Evolutionary conservation across 2,797 vertebrate genomes (phyloP).

Genomic region (Pyrocephalus nanus): DNA sequence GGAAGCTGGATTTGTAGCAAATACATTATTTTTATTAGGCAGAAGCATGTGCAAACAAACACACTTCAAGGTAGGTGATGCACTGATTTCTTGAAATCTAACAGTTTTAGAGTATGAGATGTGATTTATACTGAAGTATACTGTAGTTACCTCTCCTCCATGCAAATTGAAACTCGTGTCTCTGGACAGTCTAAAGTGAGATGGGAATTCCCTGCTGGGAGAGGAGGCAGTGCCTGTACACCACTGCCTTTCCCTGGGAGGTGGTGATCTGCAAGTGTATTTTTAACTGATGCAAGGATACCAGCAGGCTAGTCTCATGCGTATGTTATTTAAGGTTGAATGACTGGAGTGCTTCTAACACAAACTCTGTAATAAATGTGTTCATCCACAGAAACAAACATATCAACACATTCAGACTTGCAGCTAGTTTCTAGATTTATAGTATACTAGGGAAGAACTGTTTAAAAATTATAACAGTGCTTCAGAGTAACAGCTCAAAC

Average conservation of each 20-base stretch:
- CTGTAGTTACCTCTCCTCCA: neutral
- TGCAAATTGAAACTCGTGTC: neutral
- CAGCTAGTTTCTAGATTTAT: neutral
- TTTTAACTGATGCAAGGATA: constrained; percentile 56
- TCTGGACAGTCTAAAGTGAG: neutral
- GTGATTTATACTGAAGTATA: neutral
- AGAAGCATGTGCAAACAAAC: neutral
- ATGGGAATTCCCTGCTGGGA: neutral
- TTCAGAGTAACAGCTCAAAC: neutral
- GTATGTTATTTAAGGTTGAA: constrained; percentile 49
- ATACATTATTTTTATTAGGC: neutral
- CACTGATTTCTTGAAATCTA: neutral
- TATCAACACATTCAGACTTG: neutral
- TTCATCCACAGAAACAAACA: constrained; percentile 34
- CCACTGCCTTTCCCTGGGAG: neutral
- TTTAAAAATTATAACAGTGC: neutral
- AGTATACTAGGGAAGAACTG: neutral
- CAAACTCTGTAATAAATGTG: neutral
- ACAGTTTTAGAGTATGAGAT: neutral
- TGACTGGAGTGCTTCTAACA: constrained; percentile 44
- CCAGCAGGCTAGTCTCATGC: constrained; percentile 45
- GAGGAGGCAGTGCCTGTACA: neutral
- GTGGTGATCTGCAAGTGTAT: neutral
- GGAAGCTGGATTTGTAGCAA: neutral
- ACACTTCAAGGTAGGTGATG: neutral